Evolutionary conservation across 2,888 invertebrate species (phyloP).

Genomic region (Hirudinaria manillensis): DNA sequence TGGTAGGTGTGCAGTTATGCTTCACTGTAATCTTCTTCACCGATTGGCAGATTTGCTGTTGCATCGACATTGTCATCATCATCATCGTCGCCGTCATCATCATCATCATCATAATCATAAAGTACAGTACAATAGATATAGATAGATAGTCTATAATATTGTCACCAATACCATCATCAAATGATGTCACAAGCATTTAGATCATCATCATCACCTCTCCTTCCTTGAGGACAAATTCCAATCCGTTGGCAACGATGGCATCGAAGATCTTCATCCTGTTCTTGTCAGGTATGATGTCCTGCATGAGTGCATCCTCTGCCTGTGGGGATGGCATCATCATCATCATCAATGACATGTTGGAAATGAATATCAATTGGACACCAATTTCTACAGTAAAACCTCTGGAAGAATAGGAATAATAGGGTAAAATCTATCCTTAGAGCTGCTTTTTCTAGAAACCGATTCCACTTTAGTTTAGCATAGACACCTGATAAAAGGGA

Average conservation of each 20-base stretch:
- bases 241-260: constrained; percentile 73
- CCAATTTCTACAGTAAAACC: neutral
- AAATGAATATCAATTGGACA: neutral
- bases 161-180: neutral
- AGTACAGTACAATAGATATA: neutral
- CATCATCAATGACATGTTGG: neutral
- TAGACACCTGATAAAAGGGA: too few species aligned
- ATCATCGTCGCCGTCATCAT: neutral
- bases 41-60: constrained; percentile 66
- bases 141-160: neutral
- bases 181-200: neutral
- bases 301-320: constrained; percentile 75
- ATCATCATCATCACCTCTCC: constrained; percentile 37
- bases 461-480: too few species aligned
- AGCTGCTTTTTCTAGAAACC: too few species aligned
- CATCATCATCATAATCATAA: neutral
- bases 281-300: constrained; percentile 74
- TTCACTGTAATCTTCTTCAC: constrained; percentile 70
- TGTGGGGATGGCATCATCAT: constrained; percentile 44
- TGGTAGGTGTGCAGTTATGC: constrained; percentile 72
- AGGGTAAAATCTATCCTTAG: too few species aligned
- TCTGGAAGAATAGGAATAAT: too few species aligned
- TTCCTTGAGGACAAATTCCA: constrained; percentile 60
- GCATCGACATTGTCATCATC: neutral
- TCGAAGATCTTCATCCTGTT: constrained; percentile 78